A percentile compares a stretch with the other conserved stretches of the same genome.
Evolutionary conservation across 1,140 invertebrate species (phyloP).

Genomic region (Asobara japonica): DNA sequence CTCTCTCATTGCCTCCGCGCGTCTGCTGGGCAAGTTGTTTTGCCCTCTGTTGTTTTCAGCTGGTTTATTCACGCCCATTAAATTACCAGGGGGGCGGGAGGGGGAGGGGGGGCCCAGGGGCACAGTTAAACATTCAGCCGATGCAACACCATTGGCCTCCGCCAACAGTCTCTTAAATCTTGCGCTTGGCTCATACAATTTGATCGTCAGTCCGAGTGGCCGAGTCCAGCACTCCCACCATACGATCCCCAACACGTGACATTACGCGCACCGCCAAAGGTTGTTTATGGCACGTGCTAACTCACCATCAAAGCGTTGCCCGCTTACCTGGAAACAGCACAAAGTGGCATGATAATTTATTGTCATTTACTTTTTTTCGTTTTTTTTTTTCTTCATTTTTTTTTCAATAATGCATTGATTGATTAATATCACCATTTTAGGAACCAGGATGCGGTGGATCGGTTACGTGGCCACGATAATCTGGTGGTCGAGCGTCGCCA

Average conservation of each 20-base stretch:
- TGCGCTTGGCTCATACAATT: not conserved
- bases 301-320: not conserved
- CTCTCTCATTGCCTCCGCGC: not conserved
- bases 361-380: not conserved
- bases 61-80: slow-evolving; percentile 34
- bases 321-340: not conserved
- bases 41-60: slow-evolving; percentile 6
- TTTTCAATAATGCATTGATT: slow-evolving; percentile 31
- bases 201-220: slow-evolving; percentile 22
- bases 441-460: slow-evolving; percentile 66
- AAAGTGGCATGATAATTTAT: not conserved
- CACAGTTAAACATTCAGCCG: slow-evolving; percentile 21
- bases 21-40: not conserved
- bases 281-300: slow-evolving; percentile 3
- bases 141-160: not conserved
- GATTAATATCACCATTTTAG: slow-evolving; percentile 46
- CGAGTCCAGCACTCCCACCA: slow-evolving; percentile 14
- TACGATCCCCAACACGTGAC: slow-evolving; percentile 18
- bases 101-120: slow-evolving; percentile 1
- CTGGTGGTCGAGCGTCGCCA: slow-evolving; percentile 66
- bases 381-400: too few relatives aligned
- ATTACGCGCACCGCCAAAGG: slow-evolving; percentile 10
- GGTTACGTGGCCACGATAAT: slow-evolving; percentile 66
- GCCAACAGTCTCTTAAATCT: slow-evolving; percentile 4
- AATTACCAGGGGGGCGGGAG: slow-evolving; percentile 19